Evolutionary conservation across 53 echinoderm and acorn worm genomes (phyloP), one percentile per base, ranked within the genome.

Genomic region (Echinarachnius parma): DNA sequence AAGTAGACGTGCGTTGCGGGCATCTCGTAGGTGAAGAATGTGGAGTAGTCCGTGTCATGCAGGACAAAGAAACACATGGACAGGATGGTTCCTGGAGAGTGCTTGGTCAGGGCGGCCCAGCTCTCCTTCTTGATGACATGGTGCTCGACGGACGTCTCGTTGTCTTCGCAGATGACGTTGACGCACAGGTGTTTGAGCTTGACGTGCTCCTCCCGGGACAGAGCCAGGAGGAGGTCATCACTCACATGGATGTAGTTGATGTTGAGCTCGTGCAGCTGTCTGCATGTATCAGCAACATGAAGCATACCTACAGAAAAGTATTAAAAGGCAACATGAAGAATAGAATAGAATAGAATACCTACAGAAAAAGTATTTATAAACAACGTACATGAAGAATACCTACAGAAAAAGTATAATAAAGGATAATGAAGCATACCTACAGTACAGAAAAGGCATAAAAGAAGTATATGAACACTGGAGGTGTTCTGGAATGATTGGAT

Each of bases 231-330:
- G 10, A 93, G 78, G 32, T 77, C 75, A 28, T 93, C 86, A 56
- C 83, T 86, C 56, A 93, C 36, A 22, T 93, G 93, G 1, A 64
- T 68, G 52, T 93, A 93, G 72, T 93, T 83, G 37, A 93, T 89
- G 53, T 77, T 70, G 56, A 93, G 82, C 78, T 93, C 86, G 64
- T 79, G 84, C 33, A 93, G 76, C 59, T 80, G 86, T 27, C 52
- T 48, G 49, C 93, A 93, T 4, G 57, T 82, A 46, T 83, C 81
- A 4, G 89, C 83, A 25, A 74, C 81, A 59, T 78, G 76, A 30
- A 86, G 66, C 53, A 93, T 86, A 18, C 89, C 93, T 76, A 62
- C 42, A 34, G 4, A 34, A 21, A 59, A 5, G n/a, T n/a, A n/a
- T n/a, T n/a, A n/a, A n/a, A n/a, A n/a, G n/a, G n/a, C n/a, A n/a